A percentile compares a stretch with the other conserved stretches of the same genome.
These are phyloP conservation scores for Lithobius niger DNA, from an alignment of 1,140 invertebrate genomes.

Conservation along the genomic window DNA sequence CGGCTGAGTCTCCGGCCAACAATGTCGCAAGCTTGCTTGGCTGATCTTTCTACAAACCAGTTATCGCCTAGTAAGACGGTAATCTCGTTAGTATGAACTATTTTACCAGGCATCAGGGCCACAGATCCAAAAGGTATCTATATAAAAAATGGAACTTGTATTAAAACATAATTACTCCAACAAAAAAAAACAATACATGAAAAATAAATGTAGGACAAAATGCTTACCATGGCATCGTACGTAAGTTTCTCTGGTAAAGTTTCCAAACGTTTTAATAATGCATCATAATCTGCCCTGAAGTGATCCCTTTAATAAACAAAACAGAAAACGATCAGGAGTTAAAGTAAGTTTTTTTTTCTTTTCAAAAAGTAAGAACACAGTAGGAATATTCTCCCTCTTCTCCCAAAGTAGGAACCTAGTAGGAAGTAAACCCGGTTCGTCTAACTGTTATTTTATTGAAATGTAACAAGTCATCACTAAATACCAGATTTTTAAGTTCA, in stretches of 20 bases:
- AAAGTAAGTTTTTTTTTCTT: too few species aligned
- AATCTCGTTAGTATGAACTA: slow-evolving; percentile 58
- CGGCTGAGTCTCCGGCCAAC: slow-evolving; percentile 44
- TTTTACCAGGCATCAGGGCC: slow-evolving; percentile 50
- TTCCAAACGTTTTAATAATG: slow-evolving; percentile 24
- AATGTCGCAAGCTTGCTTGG: slow-evolving; percentile 46
- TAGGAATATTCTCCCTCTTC: too few species aligned
- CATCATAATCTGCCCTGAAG: slow-evolving; percentile 31
- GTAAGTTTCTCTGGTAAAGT: slow-evolving; percentile 31
- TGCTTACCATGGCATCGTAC: slow-evolving; percentile 35
- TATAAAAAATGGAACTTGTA: neutral
- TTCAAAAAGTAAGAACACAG: too few species aligned
- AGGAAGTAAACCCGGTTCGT: too few species aligned
- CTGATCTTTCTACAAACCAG: slow-evolving; percentile 53
- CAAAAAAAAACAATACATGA: neutral
- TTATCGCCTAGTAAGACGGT: slow-evolving; percentile 50
- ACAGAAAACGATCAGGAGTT: too few species aligned
- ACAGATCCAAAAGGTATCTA: slow-evolving; percentile 47
- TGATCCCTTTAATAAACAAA: slow-evolving; percentile 24
- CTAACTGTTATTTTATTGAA: too few species aligned
- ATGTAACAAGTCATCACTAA: too few species aligned
- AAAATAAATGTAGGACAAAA: too few species aligned
- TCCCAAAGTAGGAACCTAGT: too few species aligned
- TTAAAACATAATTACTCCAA: neutral
- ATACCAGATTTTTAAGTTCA: too few species aligned